Evolutionary conservation across 2,113 vertebrate species (phyloP), one percentile per base, ranked within the genome.

Genomic region (Anhinga anhinga): DNA sequence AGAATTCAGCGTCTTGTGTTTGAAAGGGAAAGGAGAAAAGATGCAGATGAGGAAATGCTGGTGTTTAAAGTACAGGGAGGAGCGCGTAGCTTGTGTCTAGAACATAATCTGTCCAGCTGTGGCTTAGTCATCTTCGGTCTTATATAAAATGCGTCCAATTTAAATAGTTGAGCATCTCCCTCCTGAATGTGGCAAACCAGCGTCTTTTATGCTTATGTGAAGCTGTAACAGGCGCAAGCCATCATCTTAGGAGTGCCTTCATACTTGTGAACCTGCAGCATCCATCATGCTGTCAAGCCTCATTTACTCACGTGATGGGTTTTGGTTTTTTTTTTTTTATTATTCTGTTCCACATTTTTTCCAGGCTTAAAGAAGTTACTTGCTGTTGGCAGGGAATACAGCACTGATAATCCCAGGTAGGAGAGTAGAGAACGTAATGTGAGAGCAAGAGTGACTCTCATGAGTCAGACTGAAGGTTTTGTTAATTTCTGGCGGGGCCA

Each of bases 271-370:
- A 96, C 94, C 84, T 94, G 91, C 94, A 94, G 83, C 93, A 94
- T 95, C 91, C 93, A 94, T 97, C 94, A 95, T 96, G 63, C 73
- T 96, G 95, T 94, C 91, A 96, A 89, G 95, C 79, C 77, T 90
- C 93, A 90, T 97, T 97, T 96, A 84, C 90, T 94, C 82, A 44
- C 49, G 89, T 78, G 71, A 77, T 90, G 73, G 90, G 69, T 26
- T 63, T 85, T 84, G 44, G 44, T 7, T 66, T 67, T 82, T 81
- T 59, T 77, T 53, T 73, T 53, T 29, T 52, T 52, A 15, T 53
- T 32, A 58, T 67, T 88, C 44, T 53, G 23, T 77, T 95, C 32
- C 72, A 78, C 49, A 15, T 6, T 81, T 83, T 93, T 84, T 92
- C 73, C 73, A 93, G 65, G 73, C 87, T 91, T 94, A 50, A 79